Percentiles rank a stretch among this genome's conserved stretches.
These are phyloP conservation scores for Schizothorax lantsangensis DNA, from an alignment of 2,797 vertebrate species.

Conservation along the genomic window DNA sequence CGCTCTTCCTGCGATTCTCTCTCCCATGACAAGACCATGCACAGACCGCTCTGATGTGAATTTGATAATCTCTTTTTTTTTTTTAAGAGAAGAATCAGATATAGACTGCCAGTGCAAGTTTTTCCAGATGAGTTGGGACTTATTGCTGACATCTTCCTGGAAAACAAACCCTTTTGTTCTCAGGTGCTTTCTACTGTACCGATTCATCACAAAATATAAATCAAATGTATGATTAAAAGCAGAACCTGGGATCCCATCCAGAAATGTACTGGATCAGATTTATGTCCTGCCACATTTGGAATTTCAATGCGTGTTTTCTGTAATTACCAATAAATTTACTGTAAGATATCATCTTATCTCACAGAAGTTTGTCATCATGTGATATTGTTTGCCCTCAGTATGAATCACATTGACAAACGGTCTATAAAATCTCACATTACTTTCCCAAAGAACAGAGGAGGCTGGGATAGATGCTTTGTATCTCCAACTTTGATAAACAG, in stretches of 20 bases:
- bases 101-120: slow-evolving; percentile 28
- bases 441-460: background rate
- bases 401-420: slow-evolving; percentile 5
- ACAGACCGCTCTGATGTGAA: slow-evolving; percentile 25
- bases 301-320: slow-evolving; percentile 10
- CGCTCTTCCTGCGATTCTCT: slow-evolving; percentile 30
- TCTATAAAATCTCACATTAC: background rate
- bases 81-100: slow-evolving; percentile 7
- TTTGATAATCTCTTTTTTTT: slow-evolving; percentile 31
- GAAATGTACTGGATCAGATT: slow-evolving; percentile 18
- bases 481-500: background rate
- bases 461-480: background rate
- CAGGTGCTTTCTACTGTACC: slow-evolving; percentile 31
- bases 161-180: slow-evolving; percentile 24
- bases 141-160: slow-evolving; percentile 44
- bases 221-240: slow-evolving; percentile 24
- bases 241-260: slow-evolving; percentile 37
- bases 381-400: slow-evolving; percentile 13
- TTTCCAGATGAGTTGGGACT: slow-evolving; percentile 28
- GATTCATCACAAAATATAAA: slow-evolving; percentile 22
- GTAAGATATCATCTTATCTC: slow-evolving; percentile 34
- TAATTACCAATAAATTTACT: slow-evolving; percentile 27
- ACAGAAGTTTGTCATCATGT: slow-evolving; percentile 18
- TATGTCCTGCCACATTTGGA: slow-evolving; percentile 13
- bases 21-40: slow-evolving; percentile 47